Evolutionary conservation across 2,888 invertebrate genomes (phyloP).

Genomic region (Thereva unica): DNA sequence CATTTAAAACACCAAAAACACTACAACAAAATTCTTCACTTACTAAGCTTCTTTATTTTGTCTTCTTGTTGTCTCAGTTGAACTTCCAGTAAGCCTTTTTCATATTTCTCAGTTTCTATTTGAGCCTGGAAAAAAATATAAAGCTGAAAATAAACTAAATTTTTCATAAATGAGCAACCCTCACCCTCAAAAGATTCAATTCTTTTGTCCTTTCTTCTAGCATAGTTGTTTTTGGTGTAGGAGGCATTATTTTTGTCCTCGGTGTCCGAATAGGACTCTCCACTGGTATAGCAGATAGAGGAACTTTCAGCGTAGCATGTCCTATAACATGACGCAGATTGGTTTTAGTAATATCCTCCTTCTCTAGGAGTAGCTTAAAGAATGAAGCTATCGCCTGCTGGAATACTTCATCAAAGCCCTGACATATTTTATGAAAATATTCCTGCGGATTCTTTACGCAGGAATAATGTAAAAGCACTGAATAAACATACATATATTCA

Average conservation of each 20-base stretch:
- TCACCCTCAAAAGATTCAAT: conserved; percentile 50
- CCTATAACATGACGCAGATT: conserved; percentile 48
- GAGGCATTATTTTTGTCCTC: conserved; percentile 45
- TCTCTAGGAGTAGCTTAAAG: conserved; percentile 48
- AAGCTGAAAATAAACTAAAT: conserved; percentile 13
- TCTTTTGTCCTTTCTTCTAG: conserved; percentile 53
- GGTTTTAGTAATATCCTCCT: conserved; percentile 46
- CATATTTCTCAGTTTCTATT: conserved; percentile 54
- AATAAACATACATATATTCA: conserved; percentile 54
- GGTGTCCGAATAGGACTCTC: conserved; percentile 46
- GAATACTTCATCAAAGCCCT: conserved; percentile 46
- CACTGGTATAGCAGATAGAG: background rate
- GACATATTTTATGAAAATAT: conserved; percentile 52
- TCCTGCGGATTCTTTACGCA: conserved; percentile 51
- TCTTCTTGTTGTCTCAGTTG: conserved; percentile 51
- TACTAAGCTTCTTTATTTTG: conserved; percentile 48
- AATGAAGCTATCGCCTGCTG: conserved; percentile 51
- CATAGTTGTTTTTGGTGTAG: conserved; percentile 51
- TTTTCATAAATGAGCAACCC: background rate
- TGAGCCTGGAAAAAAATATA: conserved; percentile 46
- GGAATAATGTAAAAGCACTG: conserved; percentile 53
- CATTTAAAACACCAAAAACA: background rate
- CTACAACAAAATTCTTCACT: conserved; percentile 27
- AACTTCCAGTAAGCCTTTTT: conserved; percentile 51
- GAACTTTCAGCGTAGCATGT: conserved; percentile 34